Evolutionary conservation across 23 tunicate genomes (phyloP).

Genomic region (Ascidia mentula): DNA sequence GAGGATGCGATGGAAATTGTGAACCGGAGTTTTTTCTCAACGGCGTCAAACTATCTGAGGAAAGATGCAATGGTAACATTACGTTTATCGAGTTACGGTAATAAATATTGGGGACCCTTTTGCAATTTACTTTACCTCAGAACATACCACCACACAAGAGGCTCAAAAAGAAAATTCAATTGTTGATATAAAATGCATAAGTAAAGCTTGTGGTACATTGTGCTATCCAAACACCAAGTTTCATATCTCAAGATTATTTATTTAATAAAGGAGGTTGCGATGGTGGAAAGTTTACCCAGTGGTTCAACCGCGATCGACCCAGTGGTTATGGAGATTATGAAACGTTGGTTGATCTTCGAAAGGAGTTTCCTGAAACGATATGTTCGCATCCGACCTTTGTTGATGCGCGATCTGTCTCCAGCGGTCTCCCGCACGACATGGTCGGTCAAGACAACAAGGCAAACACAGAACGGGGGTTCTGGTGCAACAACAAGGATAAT

Average conservation of each 20-base stretch:
- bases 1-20: not conserved
- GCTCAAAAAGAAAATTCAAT: no score
- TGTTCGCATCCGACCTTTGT: not conserved
- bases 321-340: not conserved
- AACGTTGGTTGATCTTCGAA: not conserved
- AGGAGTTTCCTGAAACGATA: not conserved
- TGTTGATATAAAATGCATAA: no score
- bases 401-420: not conserved
- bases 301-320: not conserved
- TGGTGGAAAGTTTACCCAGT: not conserved
- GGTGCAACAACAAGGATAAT: not conserved
- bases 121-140: no score
- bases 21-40: not conserved
- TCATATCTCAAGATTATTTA: no score
- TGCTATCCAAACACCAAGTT: no score
- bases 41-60: not conserved
- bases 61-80: not conserved
- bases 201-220: no score
- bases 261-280: no score
- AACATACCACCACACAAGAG: no score
- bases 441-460: not conserved
- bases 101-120: no score
- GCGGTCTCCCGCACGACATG: not conserved
- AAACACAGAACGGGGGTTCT: not conserved
- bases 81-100: no score